These are phyloP conservation scores for Perognathus longimembris DNA, from an alignment of 2,113 vertebrate genomes.

Conservation along the genomic window DNA sequence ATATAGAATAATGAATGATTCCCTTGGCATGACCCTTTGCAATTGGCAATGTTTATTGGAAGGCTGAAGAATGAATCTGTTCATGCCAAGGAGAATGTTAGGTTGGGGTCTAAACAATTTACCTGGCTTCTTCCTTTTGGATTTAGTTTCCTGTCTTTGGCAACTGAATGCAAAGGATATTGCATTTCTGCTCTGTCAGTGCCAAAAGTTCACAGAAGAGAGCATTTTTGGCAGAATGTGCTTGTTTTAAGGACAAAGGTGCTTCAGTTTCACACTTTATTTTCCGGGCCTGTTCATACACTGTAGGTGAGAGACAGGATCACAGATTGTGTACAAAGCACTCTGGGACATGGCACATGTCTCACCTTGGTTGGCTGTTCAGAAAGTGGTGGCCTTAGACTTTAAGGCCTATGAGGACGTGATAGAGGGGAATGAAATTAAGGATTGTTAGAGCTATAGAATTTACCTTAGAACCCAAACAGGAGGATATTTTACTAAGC, in stretches of 20 bases:
- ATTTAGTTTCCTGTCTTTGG: slow-evolving; percentile 52
- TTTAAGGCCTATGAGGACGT: not conserved
- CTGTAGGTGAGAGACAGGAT: slow-evolving; percentile 66
- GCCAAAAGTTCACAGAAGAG: slow-evolving; percentile 73
- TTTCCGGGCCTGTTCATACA: slow-evolving; percentile 68
- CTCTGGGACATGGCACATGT: not conserved
- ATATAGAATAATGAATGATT: slow-evolving; percentile 71
- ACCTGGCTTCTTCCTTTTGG: slow-evolving; percentile 68
- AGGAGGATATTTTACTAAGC: slow-evolving; percentile 1
- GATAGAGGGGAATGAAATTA: not conserved
- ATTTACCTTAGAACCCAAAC: slow-evolving; percentile 26
- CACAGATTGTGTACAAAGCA: slow-evolving; percentile 30
- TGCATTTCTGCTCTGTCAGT: not conserved
- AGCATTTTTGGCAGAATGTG: slow-evolving; percentile 64
- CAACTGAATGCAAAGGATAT: slow-evolving; percentile 60
- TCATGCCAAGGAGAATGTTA: slow-evolving; percentile 76
- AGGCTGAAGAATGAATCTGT: slow-evolving; percentile 62
- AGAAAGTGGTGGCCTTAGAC: slow-evolving; percentile 15
- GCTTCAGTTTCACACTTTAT: slow-evolving; percentile 69
- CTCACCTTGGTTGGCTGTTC: not conserved
- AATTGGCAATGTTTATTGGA: slow-evolving; percentile 71
- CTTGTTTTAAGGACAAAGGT: slow-evolving; percentile 74
- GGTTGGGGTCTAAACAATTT: slow-evolving; percentile 63
- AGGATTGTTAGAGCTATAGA: slow-evolving; percentile 8
- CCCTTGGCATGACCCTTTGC: slow-evolving; percentile 31